A percentile compares a stretch with the other conserved stretches of the same genome.
Conservation (phyloP, 2,888 invertebrate species). For the Cryptus armator region DNA sequence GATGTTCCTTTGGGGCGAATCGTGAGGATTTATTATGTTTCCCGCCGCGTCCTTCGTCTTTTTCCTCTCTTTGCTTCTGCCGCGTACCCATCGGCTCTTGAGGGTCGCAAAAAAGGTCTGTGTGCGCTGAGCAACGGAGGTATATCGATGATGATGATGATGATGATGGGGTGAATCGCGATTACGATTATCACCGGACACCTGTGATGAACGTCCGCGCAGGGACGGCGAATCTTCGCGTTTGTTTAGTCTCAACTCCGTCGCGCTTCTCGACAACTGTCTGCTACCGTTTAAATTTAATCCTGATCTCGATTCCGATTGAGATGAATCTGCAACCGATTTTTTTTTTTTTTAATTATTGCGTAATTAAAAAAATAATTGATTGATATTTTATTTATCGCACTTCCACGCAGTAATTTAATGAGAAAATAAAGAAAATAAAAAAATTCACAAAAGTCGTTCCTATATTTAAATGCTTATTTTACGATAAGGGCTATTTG, state of each 20-base stretch:
- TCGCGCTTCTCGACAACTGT: slow-evolving; percentile 93
- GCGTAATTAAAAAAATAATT: too few relatives aligned
- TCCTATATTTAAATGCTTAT: too few relatives aligned
- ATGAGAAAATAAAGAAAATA: too few relatives aligned
- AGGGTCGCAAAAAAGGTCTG: slow-evolving; percentile 94
- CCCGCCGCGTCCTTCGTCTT: slow-evolving; percentile 87
- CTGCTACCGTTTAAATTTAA: slow-evolving; percentile 86
- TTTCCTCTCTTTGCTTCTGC: slow-evolving; percentile 90
- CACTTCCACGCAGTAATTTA: too few relatives aligned
- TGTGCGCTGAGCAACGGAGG: slow-evolving; percentile 92
- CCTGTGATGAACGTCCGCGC: slow-evolving; percentile 76
- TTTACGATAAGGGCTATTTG: too few relatives aligned
- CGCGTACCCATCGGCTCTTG: slow-evolving; percentile 93
- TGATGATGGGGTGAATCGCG: slow-evolving; percentile 76
- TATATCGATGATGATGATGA: slow-evolving; percentile 86
- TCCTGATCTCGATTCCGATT: slow-evolving; percentile 79
- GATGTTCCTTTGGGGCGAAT: slow-evolving; percentile 83
- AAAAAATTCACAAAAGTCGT: too few relatives aligned
- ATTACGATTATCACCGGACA: slow-evolving; percentile 68
- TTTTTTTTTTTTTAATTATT: neutral
- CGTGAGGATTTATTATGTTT: slow-evolving; percentile 77
- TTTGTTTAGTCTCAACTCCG: slow-evolving; percentile 88
- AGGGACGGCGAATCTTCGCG: slow-evolving; percentile 86
- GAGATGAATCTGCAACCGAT: slow-evolving; percentile 69
- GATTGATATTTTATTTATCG: too few relatives aligned